Percentiles rank a stretch among this genome's conserved stretches.
Conservation (phyloP, 2,113 vertebrate species). For the Pteronura brasiliensis region DNA sequence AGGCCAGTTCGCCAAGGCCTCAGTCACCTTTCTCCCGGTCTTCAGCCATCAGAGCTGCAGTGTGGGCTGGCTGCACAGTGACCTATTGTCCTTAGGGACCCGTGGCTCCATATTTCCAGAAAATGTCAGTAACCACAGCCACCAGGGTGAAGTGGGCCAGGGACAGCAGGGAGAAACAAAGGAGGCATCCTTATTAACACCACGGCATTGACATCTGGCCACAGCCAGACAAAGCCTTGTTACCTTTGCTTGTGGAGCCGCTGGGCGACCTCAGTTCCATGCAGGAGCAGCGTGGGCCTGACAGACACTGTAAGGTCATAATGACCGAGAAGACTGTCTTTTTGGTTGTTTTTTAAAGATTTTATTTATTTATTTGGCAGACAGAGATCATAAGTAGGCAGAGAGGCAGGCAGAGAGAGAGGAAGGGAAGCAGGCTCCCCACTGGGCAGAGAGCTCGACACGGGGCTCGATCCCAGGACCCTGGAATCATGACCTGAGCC, state of each 20-base stretch:
- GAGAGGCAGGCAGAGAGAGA: too few relatives aligned
- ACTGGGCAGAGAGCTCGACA: too few relatives aligned
- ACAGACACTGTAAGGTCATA: accelerated
- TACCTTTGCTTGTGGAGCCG: too few relatives aligned
- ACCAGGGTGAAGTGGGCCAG: accelerated
- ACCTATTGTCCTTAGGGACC: accelerated
- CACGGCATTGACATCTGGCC: neutral
- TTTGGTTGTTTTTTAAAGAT: too few relatives aligned
- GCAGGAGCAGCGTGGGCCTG: neutral
- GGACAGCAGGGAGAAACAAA: neutral
- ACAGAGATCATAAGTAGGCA: too few relatives aligned
- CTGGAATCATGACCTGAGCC: too few relatives aligned
- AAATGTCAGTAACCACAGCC: accelerated
- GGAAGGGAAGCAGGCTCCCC: too few relatives aligned
- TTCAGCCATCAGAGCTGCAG: neutral
- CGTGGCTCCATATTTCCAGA: neutral
- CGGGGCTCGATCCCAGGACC: too few relatives aligned
- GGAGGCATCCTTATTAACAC: neutral
- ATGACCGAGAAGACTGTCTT: neutral
- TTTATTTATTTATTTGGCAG: too few relatives aligned
- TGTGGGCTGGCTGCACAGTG: neutral
- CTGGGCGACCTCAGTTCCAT: neutral
- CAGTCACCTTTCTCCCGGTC: accelerated
- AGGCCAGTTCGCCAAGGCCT: accelerated
- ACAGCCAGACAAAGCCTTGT: neutral